phyloP scores from a whole-genome alignment of 2,888 invertebrate genomes.

The Microdon myrmicae region DNA sequence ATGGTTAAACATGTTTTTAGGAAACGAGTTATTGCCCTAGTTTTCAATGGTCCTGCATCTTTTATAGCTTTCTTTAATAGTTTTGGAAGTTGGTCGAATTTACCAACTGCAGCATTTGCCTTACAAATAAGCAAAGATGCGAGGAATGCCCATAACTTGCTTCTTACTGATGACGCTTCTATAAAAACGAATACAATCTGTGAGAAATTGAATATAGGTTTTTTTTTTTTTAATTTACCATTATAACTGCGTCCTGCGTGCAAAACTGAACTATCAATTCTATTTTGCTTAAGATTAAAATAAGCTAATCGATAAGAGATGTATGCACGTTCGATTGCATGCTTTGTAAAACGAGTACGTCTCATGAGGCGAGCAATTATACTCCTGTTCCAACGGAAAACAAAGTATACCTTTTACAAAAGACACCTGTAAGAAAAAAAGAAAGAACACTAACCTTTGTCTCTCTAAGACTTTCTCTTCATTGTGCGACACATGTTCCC shows the following conservation, averaged over 20 bases:
- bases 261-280: conserved; percentile 29
- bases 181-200: conserved; percentile 24
- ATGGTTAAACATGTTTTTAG: no score
- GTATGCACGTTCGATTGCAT: conserved; percentile 58
- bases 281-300: conserved; percentile 54
- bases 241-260: conserved; percentile 1
- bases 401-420: no score
- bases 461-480: neutral
- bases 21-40: no score
- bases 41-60: no score
- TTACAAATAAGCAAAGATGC: conserved; percentile 58
- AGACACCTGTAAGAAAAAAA: neutral
- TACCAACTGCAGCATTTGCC: conserved; percentile 58
- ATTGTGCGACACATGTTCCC: no score
- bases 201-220: neutral
- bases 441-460: neutral
- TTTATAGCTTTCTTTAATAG: conserved; percentile 55
- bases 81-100: conserved; percentile 58
- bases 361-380: conserved; percentile 53
- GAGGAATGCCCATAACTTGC: conserved; percentile 59
- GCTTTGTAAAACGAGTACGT: conserved; percentile 57
- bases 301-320: conserved; percentile 58
- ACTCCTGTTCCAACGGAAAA: no score
- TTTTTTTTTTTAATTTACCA: neutral
- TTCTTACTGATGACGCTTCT: conserved; percentile 56